Percentiles rank a stretch among this genome's conserved stretches.
These are phyloP conservation scores for Leptopilina syphax DNA, from an alignment of 2,888 invertebrate genomes.

Conservation along the genomic window DNA sequence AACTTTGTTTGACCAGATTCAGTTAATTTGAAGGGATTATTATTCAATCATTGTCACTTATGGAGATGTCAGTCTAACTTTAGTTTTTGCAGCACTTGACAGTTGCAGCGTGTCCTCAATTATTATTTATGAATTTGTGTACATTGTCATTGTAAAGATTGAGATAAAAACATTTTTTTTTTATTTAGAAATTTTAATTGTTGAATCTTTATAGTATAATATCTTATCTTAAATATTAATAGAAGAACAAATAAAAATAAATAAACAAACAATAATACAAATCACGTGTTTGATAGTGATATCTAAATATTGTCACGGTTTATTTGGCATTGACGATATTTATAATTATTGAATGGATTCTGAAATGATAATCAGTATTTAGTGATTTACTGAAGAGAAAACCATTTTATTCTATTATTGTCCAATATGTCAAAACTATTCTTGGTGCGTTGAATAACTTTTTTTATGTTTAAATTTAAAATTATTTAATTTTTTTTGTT, in stretches of 20 bases:
- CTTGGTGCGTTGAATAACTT: neutral
- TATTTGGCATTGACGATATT: neutral
- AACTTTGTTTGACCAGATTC: constrained; percentile 6
- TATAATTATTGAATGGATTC: neutral
- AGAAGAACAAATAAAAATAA: neutral
- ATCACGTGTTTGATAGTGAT: neutral
- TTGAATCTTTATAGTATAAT: neutral
- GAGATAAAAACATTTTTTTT: neutral
- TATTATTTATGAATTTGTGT: neutral
- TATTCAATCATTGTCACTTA: constrained; percentile 20
- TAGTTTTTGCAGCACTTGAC: constrained; percentile 2
- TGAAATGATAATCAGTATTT: neutral
- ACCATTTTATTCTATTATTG: neutral
- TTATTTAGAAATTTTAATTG: neutral
- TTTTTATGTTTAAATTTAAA: too few relatives aligned
- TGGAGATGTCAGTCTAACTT: neutral
- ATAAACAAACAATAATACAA: neutral
- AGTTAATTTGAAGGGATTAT: constrained; percentile 2
- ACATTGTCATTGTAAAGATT: neutral
- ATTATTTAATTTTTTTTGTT: too few relatives aligned
- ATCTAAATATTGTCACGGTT: neutral
- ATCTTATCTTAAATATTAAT: neutral
- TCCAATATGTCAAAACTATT: neutral
- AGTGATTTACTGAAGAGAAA: neutral
- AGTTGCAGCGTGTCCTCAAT: constrained; percentile 5